Conservation (phyloP, 2,113 vertebrate genomes). For the Erythrocercus mccallii region DNA sequence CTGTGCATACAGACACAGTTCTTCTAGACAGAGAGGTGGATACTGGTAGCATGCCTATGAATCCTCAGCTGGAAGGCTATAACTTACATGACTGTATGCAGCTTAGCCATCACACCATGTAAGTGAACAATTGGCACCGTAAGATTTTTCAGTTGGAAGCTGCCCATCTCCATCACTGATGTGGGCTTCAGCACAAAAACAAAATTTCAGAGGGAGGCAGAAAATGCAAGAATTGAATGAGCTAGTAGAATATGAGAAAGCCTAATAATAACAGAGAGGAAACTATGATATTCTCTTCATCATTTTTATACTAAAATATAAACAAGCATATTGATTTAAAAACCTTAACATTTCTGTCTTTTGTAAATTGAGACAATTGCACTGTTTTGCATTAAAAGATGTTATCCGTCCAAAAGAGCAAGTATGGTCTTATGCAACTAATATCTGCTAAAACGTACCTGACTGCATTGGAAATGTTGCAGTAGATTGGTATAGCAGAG, state of each 20-base stretch:
- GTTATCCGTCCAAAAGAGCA: slow-evolving; percentile 69
- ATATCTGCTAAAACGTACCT: slow-evolving; percentile 80
- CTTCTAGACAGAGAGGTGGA: neutral
- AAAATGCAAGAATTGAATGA: neutral
- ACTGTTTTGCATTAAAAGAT: slow-evolving; percentile 71
- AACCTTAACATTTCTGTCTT: slow-evolving; percentile 41
- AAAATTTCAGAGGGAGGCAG: neutral
- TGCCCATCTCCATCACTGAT: slow-evolving; percentile 61
- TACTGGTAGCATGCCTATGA: neutral
- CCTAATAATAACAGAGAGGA: neutral
- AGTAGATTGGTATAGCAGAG: slow-evolving; percentile 86
- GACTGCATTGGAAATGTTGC: slow-evolving; percentile 90
- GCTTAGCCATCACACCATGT: neutral
- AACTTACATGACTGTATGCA: neutral
- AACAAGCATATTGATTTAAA: slow-evolving; percentile 62
- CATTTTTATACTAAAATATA: slow-evolving; percentile 59
- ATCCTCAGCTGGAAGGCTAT: neutral
- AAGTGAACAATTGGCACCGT: slow-evolving; percentile 38
- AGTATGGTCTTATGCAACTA: slow-evolving; percentile 71
- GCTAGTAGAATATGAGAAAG: slow-evolving; percentile 3
- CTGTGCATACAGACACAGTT: neutral
- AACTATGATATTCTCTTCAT: slow-evolving; percentile 6
- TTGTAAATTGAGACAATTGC: slow-evolving; percentile 74
- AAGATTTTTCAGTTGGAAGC: slow-evolving; percentile 58
- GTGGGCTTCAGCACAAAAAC: slow-evolving; percentile 46